Base-by-base conservation (phyloP, 1,140 invertebrate species). In the Schlechtendalia chinensis region DNA sequence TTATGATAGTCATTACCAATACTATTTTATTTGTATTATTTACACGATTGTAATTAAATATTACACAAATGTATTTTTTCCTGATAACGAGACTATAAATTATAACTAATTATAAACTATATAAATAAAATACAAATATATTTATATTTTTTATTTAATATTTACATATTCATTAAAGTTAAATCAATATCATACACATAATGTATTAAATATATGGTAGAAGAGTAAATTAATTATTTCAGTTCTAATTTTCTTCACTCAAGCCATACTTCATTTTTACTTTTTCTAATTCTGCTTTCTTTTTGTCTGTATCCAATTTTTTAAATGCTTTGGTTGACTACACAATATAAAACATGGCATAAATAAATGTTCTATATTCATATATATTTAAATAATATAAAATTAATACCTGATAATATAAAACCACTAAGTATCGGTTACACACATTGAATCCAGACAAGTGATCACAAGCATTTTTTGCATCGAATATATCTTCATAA, bases 401-500 rank as follows among this genome's bases (percentile, higher is more conserved):
- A 29, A 82, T 59, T 17, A 12, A 88, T 69, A 90, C 88, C 85
- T 92, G 91, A 87, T 99, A 99, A 86, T 99, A 99, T 0, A 99
- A 88, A 0, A 99, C 97, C 22, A 99, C 97, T 53, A 99, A 88
- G 86, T 99, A 99, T 84, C 98, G 89, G 86, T 99, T 99, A 86
- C 97, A 99, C 22, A 99, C 98, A 87, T 99, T 99, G 86, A 99
- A 99, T 39, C 98, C 98, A 81, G 95, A 98, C 58, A 99, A 88
- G 88, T 99, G 97, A 87, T 99, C 98, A 88, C 98, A 99, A 14
- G 98, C 98, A 89, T 99, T 99, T 87, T 98, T 99, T 0, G 97
- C 98, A 90, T 99, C 98, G 89, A 98, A 99, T 84, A 99, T 99
- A 86, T 99, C 98, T 89, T 99, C 98, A 87, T 98, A 99, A 1